Percentiles rank a stretch among this genome's conserved stretches.
phyloP scores from a whole-genome alignment of 37 sponge, comb jelly and placozoan species.

The Halisarca cf. caerulea region DNA sequence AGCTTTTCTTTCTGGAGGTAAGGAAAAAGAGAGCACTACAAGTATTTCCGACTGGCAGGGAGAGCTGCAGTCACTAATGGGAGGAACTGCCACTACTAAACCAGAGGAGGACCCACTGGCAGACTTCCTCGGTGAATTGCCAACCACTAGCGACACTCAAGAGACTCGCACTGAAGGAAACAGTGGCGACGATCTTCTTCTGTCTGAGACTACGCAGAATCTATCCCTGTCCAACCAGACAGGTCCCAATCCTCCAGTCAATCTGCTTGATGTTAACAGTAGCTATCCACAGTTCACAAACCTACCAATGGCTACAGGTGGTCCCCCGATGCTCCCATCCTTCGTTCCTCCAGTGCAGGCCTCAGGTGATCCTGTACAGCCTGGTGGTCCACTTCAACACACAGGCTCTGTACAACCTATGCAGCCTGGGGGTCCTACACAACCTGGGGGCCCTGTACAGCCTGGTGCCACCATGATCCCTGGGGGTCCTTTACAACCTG shows the following conservation, averaged over 20 bases:
- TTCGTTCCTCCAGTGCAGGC: too few species aligned
- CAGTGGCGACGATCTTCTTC: not conserved
- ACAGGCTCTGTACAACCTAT: too few species aligned
- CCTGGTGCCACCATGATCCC: too few species aligned
- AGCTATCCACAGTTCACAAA: not conserved
- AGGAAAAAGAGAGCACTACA: not conserved
- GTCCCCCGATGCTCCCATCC: not conserved
- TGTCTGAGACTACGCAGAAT: not conserved
- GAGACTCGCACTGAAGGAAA: not conserved
- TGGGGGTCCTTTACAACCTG: too few species aligned
- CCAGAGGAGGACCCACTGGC: not conserved
- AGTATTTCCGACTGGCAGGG: constrained; percentile 55
- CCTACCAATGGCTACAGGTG: not conserved
- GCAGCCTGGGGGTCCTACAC: too few species aligned
- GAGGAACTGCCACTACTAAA: not conserved
- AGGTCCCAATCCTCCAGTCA: too few species aligned
- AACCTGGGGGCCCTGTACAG: too few species aligned
- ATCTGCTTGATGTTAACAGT: too few species aligned
- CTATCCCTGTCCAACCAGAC: too few species aligned
- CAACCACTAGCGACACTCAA: too few species aligned
- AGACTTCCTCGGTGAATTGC: not conserved
- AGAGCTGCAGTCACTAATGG: constrained; percentile 33
- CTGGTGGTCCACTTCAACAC: too few species aligned
- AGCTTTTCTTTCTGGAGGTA: constrained; percentile 31
- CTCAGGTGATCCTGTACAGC: not conserved